phyloP scores from a whole-genome alignment of 2,888 invertebrate species.

The Lomographa bimaculata region DNA sequence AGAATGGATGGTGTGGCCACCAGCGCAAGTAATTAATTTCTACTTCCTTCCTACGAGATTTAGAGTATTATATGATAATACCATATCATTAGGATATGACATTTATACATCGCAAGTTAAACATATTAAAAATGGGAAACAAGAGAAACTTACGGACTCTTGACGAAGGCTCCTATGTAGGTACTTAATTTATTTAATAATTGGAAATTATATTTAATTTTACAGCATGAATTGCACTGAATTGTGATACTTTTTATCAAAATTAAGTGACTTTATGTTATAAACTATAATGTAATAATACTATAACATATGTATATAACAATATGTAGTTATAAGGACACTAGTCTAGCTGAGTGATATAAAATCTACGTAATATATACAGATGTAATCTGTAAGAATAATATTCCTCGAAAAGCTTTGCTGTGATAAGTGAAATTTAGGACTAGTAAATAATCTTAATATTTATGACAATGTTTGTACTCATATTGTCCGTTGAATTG shows the following conservation, averaged over 20 bases:
- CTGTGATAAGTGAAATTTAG: constrained; percentile 64
- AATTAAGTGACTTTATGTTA: too few relatives aligned
- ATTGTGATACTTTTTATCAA: too few relatives aligned
- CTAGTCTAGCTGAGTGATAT: constrained; percentile 19
- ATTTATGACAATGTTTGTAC: constrained; percentile 31
- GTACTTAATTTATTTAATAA: constrained; percentile 11
- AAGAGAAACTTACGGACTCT: constrained; percentile 5
- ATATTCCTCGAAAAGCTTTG: constrained; percentile 42
- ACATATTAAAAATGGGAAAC: constrained; percentile 66
- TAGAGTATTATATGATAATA: constrained; percentile 95
- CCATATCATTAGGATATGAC: constrained; percentile 94
- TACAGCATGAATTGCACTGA: constrained; percentile 4
- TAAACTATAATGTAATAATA: too few relatives aligned
- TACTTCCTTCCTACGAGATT: constrained; percentile 92
- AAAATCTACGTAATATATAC: constrained; percentile 10
- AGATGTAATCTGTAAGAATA: constrained; percentile 31
- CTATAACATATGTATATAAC: too few relatives aligned
- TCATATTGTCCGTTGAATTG: constrained; percentile 29
- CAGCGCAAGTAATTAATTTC: constrained; percentile 96
- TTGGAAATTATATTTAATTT: too few relatives aligned
- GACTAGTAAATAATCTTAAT: constrained; percentile 22
- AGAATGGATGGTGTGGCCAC: constrained; percentile 97
- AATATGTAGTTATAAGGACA: too few relatives aligned
- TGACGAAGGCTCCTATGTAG: constrained; percentile 14
- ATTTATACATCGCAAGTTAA: constrained; percentile 94